Conservation (phyloP, 1,140 invertebrate species). For the Dermatophagoides farinae region DNA sequence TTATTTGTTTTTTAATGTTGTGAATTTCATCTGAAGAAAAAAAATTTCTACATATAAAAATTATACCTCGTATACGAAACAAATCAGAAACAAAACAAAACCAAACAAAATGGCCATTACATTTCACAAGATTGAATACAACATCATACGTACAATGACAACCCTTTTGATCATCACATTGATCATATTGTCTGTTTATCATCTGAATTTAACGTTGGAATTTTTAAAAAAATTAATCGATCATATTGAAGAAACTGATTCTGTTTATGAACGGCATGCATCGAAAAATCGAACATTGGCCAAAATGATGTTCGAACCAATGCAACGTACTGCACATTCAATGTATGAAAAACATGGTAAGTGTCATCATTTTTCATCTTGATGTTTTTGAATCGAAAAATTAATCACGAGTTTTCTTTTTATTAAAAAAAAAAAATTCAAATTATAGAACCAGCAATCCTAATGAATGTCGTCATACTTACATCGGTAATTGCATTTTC, state of each 20-base stretch:
- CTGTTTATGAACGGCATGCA: neutral
- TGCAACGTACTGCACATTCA: neutral
- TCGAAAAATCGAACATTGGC: neutral
- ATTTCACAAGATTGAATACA: neutral
- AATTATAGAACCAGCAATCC: neutral
- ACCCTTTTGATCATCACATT: neutral
- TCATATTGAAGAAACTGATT: neutral
- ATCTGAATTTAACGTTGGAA: neutral
- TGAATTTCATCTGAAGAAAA: too few species aligned
- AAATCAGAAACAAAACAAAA: too few species aligned
- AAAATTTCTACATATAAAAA: too few species aligned
- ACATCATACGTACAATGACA: neutral
- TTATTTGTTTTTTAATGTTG: too few species aligned
- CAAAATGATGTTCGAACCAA: neutral
- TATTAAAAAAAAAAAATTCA: neutral
- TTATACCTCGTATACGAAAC: too few species aligned
- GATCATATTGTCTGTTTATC: neutral
- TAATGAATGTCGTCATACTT: neutral
- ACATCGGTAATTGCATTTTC: neutral
- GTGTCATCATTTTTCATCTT: neutral
- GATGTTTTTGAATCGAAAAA: too few species aligned
- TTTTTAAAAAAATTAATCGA: conserved; percentile 1
- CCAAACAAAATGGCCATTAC: too few species aligned
- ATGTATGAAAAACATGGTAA: conserved; percentile 4
- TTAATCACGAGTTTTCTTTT: too few species aligned